Evolutionary conservation across 2,113 vertebrate species (phyloP).

Genomic region (Scomber colias): DNA sequence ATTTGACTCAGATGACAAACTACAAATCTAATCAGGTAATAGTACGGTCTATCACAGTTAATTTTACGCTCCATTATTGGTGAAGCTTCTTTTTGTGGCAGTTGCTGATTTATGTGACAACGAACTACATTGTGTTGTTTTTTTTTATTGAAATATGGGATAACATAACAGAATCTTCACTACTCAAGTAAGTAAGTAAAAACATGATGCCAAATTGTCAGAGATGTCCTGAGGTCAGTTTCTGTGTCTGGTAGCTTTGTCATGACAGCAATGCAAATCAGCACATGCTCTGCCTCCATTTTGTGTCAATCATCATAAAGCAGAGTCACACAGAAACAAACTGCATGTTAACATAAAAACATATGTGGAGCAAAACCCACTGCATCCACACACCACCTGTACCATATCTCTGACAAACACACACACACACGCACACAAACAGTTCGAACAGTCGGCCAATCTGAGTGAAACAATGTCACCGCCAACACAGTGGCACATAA

Average conservation of each 20-base stretch:
- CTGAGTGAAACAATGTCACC: background rate
- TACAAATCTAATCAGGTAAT: conserved; percentile 22
- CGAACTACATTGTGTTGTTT: background rate
- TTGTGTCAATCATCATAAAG: conserved; percentile 32
- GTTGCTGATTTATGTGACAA: background rate
- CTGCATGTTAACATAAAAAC: background rate
- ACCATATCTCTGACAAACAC: background rate
- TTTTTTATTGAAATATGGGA: background rate
- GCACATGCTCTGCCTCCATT: conserved; percentile 28
- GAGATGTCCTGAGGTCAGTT: background rate
- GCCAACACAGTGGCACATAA: background rate
- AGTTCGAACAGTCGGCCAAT: background rate
- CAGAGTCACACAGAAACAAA: conserved; percentile 7
- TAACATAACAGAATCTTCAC: background rate
- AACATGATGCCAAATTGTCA: background rate
- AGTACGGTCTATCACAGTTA: background rate
- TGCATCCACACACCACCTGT: conserved; percentile 30
- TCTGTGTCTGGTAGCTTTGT: conserved; percentile 13
- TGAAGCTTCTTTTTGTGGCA: no score
- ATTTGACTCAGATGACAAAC: conserved; percentile 7
- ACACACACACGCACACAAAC: no score
- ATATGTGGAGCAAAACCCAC: background rate
- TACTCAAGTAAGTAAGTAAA: background rate
- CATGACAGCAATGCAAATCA: conserved; percentile 43
- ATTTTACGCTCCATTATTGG: no score